Base-by-base conservation (phyloP, 1,140 invertebrate genomes). In the Platyscapa corneri region DNA sequence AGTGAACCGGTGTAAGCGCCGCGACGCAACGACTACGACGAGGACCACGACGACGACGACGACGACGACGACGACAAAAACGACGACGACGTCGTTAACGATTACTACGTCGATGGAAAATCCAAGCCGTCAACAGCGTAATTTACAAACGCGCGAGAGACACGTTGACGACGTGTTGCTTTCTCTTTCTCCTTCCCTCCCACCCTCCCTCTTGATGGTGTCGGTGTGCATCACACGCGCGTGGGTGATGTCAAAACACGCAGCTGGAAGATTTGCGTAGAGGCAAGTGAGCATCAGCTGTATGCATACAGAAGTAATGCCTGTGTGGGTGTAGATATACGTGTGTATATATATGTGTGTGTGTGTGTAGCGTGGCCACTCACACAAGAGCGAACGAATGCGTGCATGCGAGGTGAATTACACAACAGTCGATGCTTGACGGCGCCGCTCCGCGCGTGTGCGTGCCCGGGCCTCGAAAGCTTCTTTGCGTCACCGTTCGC, bases 1-100 rank as follows among this genome's bases (percentile, higher is more conserved):
- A 87, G 87, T 87, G 87, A 87, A 85, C 87, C 87, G 87, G 87
- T 87, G 87, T 81, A 84, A 87, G 87, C 84, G 84, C 87, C 83
- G 87, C 84, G 78, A 67, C 86, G 86, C 84, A 64, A 72, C 49
- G 49, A 56, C 30, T 3, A 34, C 75, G 75, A 49, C n/a, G 12
- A 30, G 23, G 42, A 49, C n/a, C 30, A 20, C n/a, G n/a, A 56
- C 75, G 10, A 32, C 27, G 30, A 49, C n/a, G n/a, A 3, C 27
- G 46, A 30, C 46, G 10, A 16, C 46, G 75, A 56, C 30, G n/a
- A 30, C 27, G 74, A 32, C 42, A 34, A 30, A 6, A 27, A n/a
- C 42, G 53, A 56, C 8, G 10, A 56, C 12, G 12, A 32, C n/a
- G n/a, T n/a, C n/a, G n/a, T n/a, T n/a, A n/a, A n/a, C n/a, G n/a